Evolutionary conservation across 2,113 vertebrate species (phyloP).

Genomic region (Neolamprologus modestus): DNA sequence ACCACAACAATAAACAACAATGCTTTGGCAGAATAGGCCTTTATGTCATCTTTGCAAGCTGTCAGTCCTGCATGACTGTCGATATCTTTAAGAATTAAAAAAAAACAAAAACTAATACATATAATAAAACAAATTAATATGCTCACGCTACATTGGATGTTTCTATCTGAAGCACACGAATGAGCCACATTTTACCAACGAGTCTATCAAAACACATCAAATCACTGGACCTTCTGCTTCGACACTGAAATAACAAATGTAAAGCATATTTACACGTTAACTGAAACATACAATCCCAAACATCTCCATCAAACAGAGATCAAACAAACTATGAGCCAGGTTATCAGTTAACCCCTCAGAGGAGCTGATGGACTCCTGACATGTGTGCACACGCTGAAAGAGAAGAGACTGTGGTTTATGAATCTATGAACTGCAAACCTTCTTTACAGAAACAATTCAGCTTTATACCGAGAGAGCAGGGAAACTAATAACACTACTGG

Average conservation of each 20-base stretch:
- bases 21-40: background rate
- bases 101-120: background rate
- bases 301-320: background rate
- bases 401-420: background rate
- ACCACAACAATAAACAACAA: background rate
- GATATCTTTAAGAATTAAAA: background rate
- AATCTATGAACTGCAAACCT: background rate
- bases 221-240: rapidly evolving
- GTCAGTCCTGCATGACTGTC: rapidly evolving
- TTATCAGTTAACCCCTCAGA: background rate
- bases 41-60: background rate
- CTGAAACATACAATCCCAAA: background rate
- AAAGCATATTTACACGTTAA: background rate
- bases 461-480: rapidly evolving
- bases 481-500: background rate
- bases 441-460: background rate
- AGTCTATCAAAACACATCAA: background rate
- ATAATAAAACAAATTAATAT: background rate
- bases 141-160: background rate
- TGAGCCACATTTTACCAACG: background rate
- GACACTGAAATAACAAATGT: background rate
- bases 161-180: background rate
- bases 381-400: background rate
- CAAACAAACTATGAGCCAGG: rapidly evolving
- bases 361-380: background rate